Evolutionary conservation across 2,888 invertebrate species (phyloP).

Genomic region (Dendrolimus houi): DNA sequence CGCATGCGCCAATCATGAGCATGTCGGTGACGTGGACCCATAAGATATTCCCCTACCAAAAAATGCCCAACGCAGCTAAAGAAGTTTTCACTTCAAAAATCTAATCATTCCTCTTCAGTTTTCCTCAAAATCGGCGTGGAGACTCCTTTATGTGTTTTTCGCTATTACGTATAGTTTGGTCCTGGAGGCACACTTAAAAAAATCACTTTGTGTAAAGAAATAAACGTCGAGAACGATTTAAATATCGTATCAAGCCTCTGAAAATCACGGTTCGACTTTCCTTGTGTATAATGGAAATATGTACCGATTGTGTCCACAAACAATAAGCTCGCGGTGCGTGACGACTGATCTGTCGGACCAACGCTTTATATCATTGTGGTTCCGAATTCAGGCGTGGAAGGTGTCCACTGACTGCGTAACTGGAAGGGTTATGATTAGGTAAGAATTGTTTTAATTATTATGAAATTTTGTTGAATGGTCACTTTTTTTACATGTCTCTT

Average conservation of each 20-base stretch:
- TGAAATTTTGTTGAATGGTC: neutral
- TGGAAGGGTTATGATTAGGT: constrained; percentile 27
- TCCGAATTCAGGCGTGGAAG: constrained; percentile 19
- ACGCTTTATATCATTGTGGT: constrained; percentile 23
- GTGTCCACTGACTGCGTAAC: constrained; percentile 7
- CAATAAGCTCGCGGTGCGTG: constrained; percentile 41
- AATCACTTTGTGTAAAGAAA: neutral
- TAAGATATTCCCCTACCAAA: no score
- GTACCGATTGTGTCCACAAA: constrained; percentile 28
- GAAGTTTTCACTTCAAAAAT: no score
- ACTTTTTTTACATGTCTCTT: no score
- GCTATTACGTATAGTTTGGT: no score
- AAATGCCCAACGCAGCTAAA: no score
- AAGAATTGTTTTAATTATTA: constrained; percentile 8
- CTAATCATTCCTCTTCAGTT: no score
- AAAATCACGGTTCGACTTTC: constrained; percentile 2
- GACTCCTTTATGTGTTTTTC: no score
- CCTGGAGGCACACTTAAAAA: no score
- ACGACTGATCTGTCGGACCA: constrained; percentile 23
- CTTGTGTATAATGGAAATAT: constrained; percentile 30
- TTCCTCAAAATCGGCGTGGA: no score
- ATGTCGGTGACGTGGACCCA: no score
- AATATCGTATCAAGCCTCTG: neutral
- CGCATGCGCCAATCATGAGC: no score
- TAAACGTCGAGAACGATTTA: neutral